These are phyloP conservation scores for Magallana nippona DNA, from an alignment of 2,888 invertebrate genomes.

Conservation along the genomic window DNA sequence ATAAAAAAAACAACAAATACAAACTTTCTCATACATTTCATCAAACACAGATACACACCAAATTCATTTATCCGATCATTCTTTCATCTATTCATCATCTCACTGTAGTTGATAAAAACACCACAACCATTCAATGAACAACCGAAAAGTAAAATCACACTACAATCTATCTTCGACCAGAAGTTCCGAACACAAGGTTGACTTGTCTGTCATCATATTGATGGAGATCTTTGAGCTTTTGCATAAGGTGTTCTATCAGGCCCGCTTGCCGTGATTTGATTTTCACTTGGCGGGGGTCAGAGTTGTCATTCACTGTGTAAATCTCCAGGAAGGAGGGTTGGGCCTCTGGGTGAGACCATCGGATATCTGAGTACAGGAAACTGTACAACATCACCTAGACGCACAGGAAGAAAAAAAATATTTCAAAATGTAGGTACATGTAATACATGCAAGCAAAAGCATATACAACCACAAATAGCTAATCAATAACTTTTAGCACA, in stretches of 20 bases:
- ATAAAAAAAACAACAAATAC: conserved; percentile 25
- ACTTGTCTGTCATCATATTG: conserved; percentile 47
- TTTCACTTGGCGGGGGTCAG: conserved; percentile 55
- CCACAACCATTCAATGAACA: conserved; percentile 22
- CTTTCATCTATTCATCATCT: neutral
- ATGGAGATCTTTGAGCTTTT: conserved; percentile 68
- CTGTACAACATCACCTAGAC: conserved; percentile 76
- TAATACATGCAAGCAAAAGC: too few species aligned
- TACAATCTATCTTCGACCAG: neutral
- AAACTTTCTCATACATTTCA: neutral
- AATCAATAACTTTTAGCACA: too few species aligned
- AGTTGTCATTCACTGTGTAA: conserved; percentile 55
- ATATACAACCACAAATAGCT: too few species aligned
- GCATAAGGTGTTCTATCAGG: conserved; percentile 72
- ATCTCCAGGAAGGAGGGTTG: conserved; percentile 71
- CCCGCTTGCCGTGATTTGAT: conserved; percentile 73
- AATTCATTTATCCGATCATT: neutral
- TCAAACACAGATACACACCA: neutral
- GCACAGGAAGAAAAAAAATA: conserved; percentile 15
- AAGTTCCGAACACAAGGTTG: conserved; percentile 39
- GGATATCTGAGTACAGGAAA: conserved; percentile 76
- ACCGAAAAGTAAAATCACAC: neutral
- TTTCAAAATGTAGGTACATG: too few species aligned
- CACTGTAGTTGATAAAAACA: neutral
- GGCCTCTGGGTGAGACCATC: conserved; percentile 69